Evolutionary conservation across 2,113 vertebrate genomes (phyloP), one percentile per base, ranked within the genome.

Genomic region (Brienomyrus longianalis): DNA sequence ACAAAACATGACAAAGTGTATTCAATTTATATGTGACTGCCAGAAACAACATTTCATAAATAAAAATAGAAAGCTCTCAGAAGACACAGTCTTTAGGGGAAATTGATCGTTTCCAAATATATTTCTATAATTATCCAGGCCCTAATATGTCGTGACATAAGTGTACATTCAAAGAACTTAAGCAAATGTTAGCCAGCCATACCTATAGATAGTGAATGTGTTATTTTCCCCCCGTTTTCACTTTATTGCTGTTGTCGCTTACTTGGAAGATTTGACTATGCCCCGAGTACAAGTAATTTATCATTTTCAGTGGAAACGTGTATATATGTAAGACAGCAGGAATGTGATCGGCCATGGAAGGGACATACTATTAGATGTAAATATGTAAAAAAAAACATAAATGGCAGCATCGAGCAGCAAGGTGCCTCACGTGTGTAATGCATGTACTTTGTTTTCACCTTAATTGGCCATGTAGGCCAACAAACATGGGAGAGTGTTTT

Each of bases 381-480:
- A 62, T 89, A 84, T 84, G 88, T 89, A 19, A 31, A 54, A 86
- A 31, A 35, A 7, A 45, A 21, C 31, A 84, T 86, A 89, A 89
- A 89, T 89, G 88, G 39, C 80, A 85, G 56, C 83, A 84, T 62
- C 23, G 11, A 59, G 15, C 89, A 62, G 89, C 89, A 84, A 89
- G 83, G 80, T 89, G 89, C 80, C 80, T 85, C 27, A 85, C 15
- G 23, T 48, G 21, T 89, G 39, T 35, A 62, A 84, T 89, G 80
- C 89, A 85, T 85, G 89, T 43, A 84, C 27, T 89, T 83, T 89
- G 88, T 47, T 59, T 45, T 56, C 77, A 89, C 39, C 39, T 47
- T 48, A 56, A 27, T 35, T 89, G 19, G 66, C 66, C 62, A 51
- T 83, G 17, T 48, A 56, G 80, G 39, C 51, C n/a, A 84, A 7